Evolutionary conservation across 2,888 invertebrate genomes (phyloP).

Genomic region (Leptopilina myrica): DNA sequence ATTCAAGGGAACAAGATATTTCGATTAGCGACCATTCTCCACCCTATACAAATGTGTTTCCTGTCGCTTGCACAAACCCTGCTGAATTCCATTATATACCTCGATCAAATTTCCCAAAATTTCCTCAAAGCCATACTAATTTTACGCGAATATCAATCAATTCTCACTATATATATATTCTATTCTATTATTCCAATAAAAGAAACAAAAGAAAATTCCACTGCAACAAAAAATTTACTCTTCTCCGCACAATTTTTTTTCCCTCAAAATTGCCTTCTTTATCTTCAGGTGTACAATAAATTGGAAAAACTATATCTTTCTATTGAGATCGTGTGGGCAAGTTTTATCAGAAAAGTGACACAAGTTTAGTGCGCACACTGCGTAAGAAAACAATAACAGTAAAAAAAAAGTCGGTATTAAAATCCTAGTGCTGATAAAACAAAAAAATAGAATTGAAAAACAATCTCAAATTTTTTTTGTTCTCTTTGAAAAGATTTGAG

Average conservation of each 20-base stretch:
- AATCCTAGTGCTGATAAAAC: neutral
- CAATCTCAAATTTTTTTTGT: too few relatives aligned
- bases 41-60: conserved; percentile 49
- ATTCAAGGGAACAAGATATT: conserved; percentile 64
- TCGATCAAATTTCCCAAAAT: conserved; percentile 8
- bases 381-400: neutral
- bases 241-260: neutral
- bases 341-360: conserved; percentile 17
- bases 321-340: neutral
- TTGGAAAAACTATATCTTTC: neutral
- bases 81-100: neutral
- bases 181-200: too few relatives aligned
- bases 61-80: conserved; percentile 45
- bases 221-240: neutral
- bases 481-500: too few relatives aligned
- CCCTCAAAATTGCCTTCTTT: neutral
- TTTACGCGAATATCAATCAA: too few relatives aligned
- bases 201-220: too few relatives aligned
- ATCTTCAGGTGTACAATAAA: neutral
- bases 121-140: neutral
- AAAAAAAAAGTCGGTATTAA: neutral
- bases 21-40: conserved; percentile 61
- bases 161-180: too few relatives aligned
- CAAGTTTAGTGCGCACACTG: neutral
- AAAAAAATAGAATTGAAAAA: too few relatives aligned